Conservation (phyloP, 2,888 invertebrate species). For the Sthenelais limicola region DNA sequence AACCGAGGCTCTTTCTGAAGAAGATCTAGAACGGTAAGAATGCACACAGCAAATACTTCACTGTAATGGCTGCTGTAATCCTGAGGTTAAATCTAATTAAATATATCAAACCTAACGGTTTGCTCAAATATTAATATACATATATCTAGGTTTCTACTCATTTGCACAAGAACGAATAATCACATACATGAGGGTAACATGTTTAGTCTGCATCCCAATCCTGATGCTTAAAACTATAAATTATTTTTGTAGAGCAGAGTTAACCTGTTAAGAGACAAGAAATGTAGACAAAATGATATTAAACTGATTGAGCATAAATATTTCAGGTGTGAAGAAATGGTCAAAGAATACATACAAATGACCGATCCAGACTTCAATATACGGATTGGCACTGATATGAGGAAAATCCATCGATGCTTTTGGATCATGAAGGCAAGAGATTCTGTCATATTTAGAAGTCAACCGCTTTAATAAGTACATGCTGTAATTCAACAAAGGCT, state of each 20-base stretch:
- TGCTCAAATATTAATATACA: no score
- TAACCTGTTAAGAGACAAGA: neutral
- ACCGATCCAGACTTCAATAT: constrained; percentile 64
- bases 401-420: constrained; percentile 70
- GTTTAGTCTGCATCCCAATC: no score
- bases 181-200: no score
- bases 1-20: constrained; percentile 65
- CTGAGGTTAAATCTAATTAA: no score
- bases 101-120: no score
- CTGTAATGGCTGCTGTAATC: no score
- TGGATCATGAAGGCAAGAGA: constrained; percentile 66
- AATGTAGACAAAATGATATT: neutral
- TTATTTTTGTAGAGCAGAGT: neutral
- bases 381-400: constrained; percentile 68
- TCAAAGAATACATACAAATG: constrained; percentile 64
- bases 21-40: constrained; percentile 65
- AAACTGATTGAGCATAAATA: neutral
- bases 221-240: neutral
- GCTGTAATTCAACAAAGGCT: no score
- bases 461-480: no score
- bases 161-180: no score
- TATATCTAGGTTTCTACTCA: no score
- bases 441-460: no score
- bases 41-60: no score
- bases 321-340: constrained; percentile 65